These are phyloP conservation scores for Hipparchia semele DNA, from an alignment of 2,888 invertebrate species.

Conservation along the genomic window DNA sequence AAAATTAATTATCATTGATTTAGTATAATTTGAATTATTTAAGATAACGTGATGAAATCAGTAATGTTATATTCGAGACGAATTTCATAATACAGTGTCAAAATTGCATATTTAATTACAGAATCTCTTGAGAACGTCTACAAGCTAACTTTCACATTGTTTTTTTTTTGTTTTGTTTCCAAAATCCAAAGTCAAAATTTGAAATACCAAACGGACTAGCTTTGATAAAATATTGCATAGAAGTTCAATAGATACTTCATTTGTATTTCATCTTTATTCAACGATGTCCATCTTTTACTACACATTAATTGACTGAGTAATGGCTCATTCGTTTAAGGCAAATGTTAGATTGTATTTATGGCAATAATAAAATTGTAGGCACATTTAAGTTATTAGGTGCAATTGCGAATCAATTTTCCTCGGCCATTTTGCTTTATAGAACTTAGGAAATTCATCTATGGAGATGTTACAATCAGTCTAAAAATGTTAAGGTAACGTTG, in stretches of 20 bases:
- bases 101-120: slow-evolving; percentile 1
- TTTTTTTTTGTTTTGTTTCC: no score
- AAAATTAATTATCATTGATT: slow-evolving; percentile 1
- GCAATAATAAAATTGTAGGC: neutral
- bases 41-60: neutral
- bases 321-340: no score
- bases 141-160: no score
- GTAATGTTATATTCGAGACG: no score
- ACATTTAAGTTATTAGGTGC: neutral
- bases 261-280: no score
- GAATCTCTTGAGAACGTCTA: neutral
- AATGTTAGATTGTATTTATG: neutral
- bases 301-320: no score
- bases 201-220: no score
- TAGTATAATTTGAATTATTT: neutral
- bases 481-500: slow-evolving; percentile 39
- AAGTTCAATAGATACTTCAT: neutral
- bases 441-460: slow-evolving; percentile 2
- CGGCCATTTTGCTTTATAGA: slow-evolving; percentile 4
- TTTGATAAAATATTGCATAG: no score
- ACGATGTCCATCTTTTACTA: no score
- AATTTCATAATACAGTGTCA: slow-evolving; percentile 3
- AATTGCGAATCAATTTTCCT: slow-evolving; percentile 1
- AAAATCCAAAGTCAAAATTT: no score
- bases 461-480: slow-evolving; percentile 38